phyloP scores from a whole-genome alignment of 2,113 vertebrate genomes.

The Odontesthes bonariensis region DNA sequence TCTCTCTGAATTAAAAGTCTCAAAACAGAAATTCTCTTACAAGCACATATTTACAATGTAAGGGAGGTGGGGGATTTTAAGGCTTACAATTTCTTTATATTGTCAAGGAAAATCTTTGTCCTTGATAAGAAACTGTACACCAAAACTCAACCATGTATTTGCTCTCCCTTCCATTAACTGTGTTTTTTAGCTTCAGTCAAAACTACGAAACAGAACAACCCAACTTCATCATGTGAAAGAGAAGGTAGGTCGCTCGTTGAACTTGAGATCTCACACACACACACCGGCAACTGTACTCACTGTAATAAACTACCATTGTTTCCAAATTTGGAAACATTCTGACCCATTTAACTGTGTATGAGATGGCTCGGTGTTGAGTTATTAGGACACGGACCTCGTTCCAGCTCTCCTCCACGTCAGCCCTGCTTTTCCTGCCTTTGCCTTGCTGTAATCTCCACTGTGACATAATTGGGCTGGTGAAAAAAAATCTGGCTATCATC shows the following conservation, averaged over 20 bases:
- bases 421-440: slow-evolving; percentile 39
- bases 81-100: background rate
- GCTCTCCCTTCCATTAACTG: background rate
- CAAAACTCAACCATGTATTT: background rate
- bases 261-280: slow-evolving; percentile 31
- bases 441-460: slow-evolving; percentile 57
- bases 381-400: slow-evolving; percentile 64
- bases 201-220: slow-evolving; percentile 82
- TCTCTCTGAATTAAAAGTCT: background rate
- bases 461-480: slow-evolving; percentile 65
- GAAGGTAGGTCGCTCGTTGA: slow-evolving; percentile 82
- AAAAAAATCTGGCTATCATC: slow-evolving; percentile 34
- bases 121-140: background rate
- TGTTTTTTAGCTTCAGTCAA: slow-evolving; percentile 84
- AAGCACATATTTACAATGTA: background rate
- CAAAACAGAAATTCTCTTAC: background rate
- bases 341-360: slow-evolving; percentile 71
- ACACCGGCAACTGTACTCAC: slow-evolving; percentile 32
- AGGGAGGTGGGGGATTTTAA: too few relatives aligned
- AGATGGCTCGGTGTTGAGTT: slow-evolving; percentile 46
- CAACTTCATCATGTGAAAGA: slow-evolving; percentile 84
- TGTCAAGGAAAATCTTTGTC: background rate
- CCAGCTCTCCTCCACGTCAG: slow-evolving; percentile 45
- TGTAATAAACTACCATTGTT: slow-evolving; percentile 48
- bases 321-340: slow-evolving; percentile 70